These are phyloP conservation scores for Discoglossus pictus DNA, from an alignment of 2,797 vertebrate species.

Conservation along the genomic window DNA sequence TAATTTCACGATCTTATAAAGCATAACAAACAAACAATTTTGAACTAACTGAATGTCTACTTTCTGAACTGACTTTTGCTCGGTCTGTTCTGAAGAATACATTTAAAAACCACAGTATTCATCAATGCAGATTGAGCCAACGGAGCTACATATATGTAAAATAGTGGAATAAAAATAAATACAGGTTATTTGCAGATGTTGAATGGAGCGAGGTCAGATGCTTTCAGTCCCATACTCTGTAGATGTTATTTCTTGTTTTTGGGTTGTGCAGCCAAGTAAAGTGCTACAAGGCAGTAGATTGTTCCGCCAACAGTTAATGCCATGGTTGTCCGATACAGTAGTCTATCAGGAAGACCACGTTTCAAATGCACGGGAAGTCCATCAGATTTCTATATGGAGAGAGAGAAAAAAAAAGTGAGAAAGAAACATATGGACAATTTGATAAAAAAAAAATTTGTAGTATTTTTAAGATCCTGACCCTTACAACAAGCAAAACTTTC, in stretches of 20 bases:
- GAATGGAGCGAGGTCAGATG: not conserved
- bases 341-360: constrained; percentile 83
- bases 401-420: constrained; percentile 42
- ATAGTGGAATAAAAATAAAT: constrained; percentile 12
- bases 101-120: not conserved
- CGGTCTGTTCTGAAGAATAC: too few species aligned
- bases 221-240: constrained; percentile 30
- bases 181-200: not conserved
- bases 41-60: too few species aligned
- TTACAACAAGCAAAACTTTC: too few species aligned
- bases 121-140: not conserved
- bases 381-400: constrained; percentile 74
- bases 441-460: too few species aligned
- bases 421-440: constrained; percentile 1
- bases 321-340: constrained; percentile 97
- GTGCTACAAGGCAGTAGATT: constrained; percentile 87
- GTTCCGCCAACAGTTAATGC: constrained; percentile 89
- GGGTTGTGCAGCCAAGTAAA: constrained; percentile 87
- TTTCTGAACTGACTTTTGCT: too few species aligned
- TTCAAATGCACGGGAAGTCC: constrained; percentile 88
- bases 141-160: not conserved
- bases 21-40: too few species aligned
- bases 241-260: constrained; percentile 66
- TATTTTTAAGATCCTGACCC: too few species aligned
- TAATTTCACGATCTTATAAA: too few species aligned